phyloP scores from a whole-genome alignment of 2,888 invertebrate genomes.

The Drosophila emarginata region DNA sequence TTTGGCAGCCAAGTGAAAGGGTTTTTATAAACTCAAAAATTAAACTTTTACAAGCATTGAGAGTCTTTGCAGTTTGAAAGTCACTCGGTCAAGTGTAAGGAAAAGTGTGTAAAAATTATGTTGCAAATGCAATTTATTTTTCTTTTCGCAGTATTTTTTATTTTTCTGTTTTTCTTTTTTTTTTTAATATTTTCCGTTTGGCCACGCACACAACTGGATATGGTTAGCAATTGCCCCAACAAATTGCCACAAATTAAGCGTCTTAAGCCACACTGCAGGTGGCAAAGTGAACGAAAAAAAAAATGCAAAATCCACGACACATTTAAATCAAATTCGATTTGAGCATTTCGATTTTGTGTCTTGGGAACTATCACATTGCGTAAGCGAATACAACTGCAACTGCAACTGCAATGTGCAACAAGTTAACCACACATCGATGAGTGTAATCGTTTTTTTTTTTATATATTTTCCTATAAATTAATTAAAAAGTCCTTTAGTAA shows the following conservation, averaged over 20 bases:
- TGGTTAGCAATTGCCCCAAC: conserved; percentile 39
- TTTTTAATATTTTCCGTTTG: neutral
- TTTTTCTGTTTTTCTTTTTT: neutral
- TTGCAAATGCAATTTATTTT: neutral
- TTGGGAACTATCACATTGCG: conserved; percentile 59
- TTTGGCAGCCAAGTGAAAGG: conserved; percentile 4
- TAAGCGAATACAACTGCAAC: conserved; percentile 29
- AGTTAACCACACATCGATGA: neutral
- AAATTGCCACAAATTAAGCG: conserved; percentile 68
- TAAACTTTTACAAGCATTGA: neutral
- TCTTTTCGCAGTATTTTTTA: neutral
- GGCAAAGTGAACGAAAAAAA: conserved; percentile 43
- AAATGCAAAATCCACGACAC: conserved; percentile 23
- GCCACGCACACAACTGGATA: conserved; percentile 1
- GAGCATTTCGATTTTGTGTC: conserved; percentile 45
- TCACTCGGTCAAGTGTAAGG: neutral
- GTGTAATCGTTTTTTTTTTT: neutral
- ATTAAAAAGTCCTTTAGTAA: neutral
- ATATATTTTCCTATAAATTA: too few relatives aligned
- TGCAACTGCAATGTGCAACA: neutral
- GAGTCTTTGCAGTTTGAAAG: neutral
- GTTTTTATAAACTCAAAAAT: neutral
- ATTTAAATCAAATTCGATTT: conserved; percentile 61
- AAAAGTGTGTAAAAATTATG: too few relatives aligned
- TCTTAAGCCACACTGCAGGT: conserved; percentile 50